A percentile compares a stretch with the other conserved stretches of the same genome.
phyloP scores from a whole-genome alignment of 2,888 invertebrate species.

The Ochropleura leucogaster region DNA sequence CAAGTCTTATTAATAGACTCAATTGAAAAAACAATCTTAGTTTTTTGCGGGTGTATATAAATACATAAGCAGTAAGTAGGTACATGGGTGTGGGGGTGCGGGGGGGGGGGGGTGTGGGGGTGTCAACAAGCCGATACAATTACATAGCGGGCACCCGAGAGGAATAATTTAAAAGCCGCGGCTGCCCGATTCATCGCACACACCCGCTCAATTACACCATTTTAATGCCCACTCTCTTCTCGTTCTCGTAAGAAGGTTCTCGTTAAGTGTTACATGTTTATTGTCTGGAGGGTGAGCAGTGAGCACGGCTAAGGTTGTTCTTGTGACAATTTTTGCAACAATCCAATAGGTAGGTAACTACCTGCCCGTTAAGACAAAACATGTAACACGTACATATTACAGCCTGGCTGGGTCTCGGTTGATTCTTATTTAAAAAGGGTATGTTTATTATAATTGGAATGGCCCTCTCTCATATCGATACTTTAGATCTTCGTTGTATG shows the following conservation, averaged over 20 bases:
- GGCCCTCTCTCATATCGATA: neutral
- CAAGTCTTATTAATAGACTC: neutral
- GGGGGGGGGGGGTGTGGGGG: neutral
- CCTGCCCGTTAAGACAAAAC: neutral
- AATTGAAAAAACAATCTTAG: neutral
- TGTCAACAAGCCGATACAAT: conserved; percentile 54
- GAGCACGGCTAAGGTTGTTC: conserved; percentile 24
- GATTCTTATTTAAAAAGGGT: neutral
- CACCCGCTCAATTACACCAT: conserved; percentile 61
- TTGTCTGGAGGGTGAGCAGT: conserved; percentile 51
- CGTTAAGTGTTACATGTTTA: conserved; percentile 55
- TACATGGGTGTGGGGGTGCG: neutral
- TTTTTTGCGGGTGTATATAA: neutral
- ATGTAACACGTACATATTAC: neutral
- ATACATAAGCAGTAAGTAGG: conserved; percentile 4
- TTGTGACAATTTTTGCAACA: conserved; percentile 23
- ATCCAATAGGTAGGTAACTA: neutral
- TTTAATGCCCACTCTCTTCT: conserved; percentile 60
- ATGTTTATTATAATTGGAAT: neutral
- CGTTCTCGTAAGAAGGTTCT: conserved; percentile 46
- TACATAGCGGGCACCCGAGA: conserved; percentile 54
- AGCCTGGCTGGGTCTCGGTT: neutral
- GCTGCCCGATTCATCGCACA: conserved; percentile 59
- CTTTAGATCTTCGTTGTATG: neutral
- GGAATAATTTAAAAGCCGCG: conserved; percentile 69